phyloP scores from a whole-genome alignment of 2,888 invertebrate genomes.

The Plebejus argus region DNA sequence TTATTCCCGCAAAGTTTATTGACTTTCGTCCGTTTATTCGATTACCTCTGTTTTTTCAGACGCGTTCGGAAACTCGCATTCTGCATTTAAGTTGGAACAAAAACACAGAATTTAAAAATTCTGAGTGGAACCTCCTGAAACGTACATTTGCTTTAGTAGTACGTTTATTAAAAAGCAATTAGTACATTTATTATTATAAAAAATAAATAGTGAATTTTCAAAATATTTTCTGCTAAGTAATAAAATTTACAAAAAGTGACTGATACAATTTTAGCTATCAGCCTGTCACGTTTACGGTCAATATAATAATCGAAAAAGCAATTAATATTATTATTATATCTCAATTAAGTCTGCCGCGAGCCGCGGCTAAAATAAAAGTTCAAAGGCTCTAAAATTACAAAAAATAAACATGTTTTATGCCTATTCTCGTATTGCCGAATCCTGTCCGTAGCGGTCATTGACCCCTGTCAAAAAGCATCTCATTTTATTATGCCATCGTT shows the following conservation, averaged over 20 bases:
- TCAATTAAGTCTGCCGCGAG: neutral
- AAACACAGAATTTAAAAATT: neutral
- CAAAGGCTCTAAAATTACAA: neutral
- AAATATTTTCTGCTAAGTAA: too few species aligned
- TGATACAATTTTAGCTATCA: too few species aligned
- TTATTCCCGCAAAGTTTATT: neutral
- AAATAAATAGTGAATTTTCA: neutral
- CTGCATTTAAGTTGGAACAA: conserved; percentile 8
- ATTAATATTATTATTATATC: neutral
- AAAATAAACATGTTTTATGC: neutral
- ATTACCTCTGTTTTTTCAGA: conserved; percentile 7
- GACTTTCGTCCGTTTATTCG: neutral
- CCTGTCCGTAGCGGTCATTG: too few species aligned
- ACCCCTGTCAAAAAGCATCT: too few species aligned
- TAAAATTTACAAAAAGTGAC: too few species aligned
- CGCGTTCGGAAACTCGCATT: neutral
- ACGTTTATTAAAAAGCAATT: neutral
- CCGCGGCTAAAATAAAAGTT: neutral
- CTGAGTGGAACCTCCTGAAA: neutral
- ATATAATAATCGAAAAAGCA: too few species aligned
- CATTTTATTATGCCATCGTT: too few species aligned
- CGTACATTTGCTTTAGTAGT: neutral
- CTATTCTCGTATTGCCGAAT: too few species aligned
- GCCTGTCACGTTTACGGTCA: too few species aligned
- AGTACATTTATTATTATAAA: neutral